Conservation (phyloP, 2,888 invertebrate species). For the Dicyrtoma fusca region DNA sequence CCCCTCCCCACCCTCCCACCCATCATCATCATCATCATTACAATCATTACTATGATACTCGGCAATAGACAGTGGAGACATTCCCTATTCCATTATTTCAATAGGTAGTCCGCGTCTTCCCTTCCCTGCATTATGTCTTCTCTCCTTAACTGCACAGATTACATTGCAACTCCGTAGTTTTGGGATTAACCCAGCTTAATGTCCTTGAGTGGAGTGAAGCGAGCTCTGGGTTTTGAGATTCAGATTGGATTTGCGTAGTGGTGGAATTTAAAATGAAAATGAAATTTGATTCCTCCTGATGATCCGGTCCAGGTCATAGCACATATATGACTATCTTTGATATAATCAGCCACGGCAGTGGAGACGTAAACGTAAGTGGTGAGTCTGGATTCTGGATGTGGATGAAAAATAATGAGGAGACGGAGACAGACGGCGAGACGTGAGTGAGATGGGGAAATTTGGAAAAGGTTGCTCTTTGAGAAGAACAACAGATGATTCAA, state of each 20-base stretch:
- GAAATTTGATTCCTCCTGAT: background rate
- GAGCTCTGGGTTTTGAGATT: background rate
- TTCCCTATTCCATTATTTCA: too few species aligned
- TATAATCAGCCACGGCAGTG: too few species aligned
- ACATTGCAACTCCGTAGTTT: background rate
- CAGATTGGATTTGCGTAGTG: background rate
- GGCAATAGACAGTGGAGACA: too few species aligned
- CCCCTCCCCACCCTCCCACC: too few species aligned
- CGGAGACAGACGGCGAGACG: background rate
- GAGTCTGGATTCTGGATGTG: too few species aligned
- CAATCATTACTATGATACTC: too few species aligned
- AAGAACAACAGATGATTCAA: slow-evolving; percentile 51
- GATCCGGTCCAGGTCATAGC: background rate
- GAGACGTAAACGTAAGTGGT: too few species aligned
- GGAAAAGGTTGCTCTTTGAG: slow-evolving; percentile 42
- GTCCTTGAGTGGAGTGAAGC: too few species aligned
- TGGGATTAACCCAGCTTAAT: too few species aligned
- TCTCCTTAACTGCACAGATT: background rate
- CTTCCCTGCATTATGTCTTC: background rate
- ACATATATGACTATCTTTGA: too few species aligned
- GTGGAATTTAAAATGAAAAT: background rate
- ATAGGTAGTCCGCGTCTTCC: background rate
- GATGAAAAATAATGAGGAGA: background rate
- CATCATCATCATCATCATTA: too few species aligned
- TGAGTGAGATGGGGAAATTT: background rate